Evolutionary conservation across 2,888 invertebrate genomes (phyloP), one percentile per base, ranked within the genome.

Genomic region (Ophion ventricosus): DNA sequence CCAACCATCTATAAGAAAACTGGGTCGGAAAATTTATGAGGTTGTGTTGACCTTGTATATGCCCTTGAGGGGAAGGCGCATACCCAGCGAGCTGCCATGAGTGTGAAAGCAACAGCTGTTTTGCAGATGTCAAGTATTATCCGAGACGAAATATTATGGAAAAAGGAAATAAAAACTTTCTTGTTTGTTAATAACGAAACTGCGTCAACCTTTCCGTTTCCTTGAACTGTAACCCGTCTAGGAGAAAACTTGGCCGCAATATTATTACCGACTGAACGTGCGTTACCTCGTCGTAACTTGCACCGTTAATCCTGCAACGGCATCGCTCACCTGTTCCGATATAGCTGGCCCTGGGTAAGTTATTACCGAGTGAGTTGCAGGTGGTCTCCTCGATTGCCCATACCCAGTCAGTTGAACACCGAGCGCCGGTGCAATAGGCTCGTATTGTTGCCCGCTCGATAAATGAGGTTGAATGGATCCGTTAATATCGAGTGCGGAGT

Each of bases 401-500:
- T 90, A 88, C 29, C 78, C 82, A 8, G 84, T 64, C 29, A 80
- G 70, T 49, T 56, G 63, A 17, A 83, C 70, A 8, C 63, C 72
- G 0, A 63, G 2, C 1, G 86, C 83, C 2, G 88, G 82, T 26
- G 82, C 80, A 29, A 59, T 54, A 3, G 54, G 75, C 14, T 82
- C 87, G 84, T 83, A 72, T 11, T 82, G 83, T 85, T 82, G 64
- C 10, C 59, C 25, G 20, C 61, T 76, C 66, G 75, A 7, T 54
- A 82, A 49, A 25, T 76, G 73, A 26, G 90, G 85, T 83, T 90
- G 88, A 69, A 90, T 89, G 14, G 89, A 87, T n/a, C 88, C 83
- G 56, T 87, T 90, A 43, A 89, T 83, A 79, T 88, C 87, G 4
- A 89, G 64, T 11, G 49, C 64, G 5, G 85, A 72, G 10, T 87